Evolutionary conservation across 1,140 invertebrate genomes (phyloP).

Genomic region (Dryas iulia): DNA sequence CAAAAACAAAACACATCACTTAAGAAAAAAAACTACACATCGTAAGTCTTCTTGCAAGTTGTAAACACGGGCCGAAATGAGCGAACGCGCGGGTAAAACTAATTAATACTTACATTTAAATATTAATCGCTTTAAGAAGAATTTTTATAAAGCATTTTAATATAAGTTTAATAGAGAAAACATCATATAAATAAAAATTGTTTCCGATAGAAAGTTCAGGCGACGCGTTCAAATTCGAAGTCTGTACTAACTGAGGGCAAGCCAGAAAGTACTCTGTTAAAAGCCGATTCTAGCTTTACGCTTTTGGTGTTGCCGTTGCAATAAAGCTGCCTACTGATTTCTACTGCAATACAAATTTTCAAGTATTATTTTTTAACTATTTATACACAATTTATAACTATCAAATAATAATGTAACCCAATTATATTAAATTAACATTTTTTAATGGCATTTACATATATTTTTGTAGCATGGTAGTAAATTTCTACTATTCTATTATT

Average conservation of each 20-base stretch:
- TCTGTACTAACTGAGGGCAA: constrained; percentile 5
- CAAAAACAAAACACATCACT: constrained; percentile 26
- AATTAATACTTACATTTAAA: constrained; percentile 33
- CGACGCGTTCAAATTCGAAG: neutral
- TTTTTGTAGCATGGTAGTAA: neutral
- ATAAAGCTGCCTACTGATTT: neutral
- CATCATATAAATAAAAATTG: constrained; percentile 1
- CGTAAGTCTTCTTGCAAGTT: constrained; percentile 27
- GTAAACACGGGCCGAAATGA: constrained; percentile 40
- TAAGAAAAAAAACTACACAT: constrained; percentile 24
- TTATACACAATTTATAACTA: neutral
- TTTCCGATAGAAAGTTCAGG: constrained; percentile 14
- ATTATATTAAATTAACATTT: too few species aligned
- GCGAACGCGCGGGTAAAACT: constrained; percentile 6
- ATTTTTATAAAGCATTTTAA: constrained; percentile 16
- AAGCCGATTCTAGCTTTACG: constrained; percentile 11
- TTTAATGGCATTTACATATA: neutral
- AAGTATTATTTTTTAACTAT: neutral
- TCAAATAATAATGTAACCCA: too few species aligned
- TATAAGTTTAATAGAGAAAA: constrained; percentile 10
- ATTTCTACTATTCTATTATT: neutral
- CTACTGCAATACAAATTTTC: neutral
- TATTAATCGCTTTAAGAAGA: neutral
- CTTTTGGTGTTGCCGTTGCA: constrained; percentile 1
- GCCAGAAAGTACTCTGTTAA: constrained; percentile 7